Evolutionary conservation across 2,888 invertebrate genomes (phyloP).

Genomic region (Eupithecia pulchellata): DNA sequence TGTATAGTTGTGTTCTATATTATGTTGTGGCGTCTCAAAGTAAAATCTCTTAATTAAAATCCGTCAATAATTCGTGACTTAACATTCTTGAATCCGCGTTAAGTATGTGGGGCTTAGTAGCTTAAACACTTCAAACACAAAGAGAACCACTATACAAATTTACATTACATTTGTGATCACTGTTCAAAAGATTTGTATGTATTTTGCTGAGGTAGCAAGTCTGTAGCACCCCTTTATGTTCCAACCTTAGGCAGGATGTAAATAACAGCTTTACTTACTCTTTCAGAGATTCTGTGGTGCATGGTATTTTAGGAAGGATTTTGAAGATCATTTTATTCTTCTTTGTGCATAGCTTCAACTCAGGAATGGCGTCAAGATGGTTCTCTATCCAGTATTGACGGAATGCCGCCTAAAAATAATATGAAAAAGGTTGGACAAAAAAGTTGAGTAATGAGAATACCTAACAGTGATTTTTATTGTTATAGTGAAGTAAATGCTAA

Average conservation of each 20-base stretch:
- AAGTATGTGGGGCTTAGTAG: neutral
- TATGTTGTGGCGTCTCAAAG: no score
- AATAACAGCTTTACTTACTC: conserved; percentile 53
- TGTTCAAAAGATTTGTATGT: no score
- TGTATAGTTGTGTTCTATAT: no score
- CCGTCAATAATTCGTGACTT: no score
- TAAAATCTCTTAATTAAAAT: no score
- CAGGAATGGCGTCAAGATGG: conserved; percentile 88
- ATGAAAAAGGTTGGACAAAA: neutral
- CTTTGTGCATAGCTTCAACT: conserved; percentile 62
- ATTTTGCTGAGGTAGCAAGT: no score
- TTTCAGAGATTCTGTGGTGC: conserved; percentile 74
- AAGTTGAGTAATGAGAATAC: neutral
- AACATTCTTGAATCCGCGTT: no score
- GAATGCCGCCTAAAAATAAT: conserved; percentile 88
- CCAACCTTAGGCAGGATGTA: neutral
- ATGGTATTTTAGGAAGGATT: conserved; percentile 78
- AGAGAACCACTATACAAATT: no score
- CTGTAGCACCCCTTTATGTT: neutral
- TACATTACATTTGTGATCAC: no score
- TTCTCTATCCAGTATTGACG: conserved; percentile 93
- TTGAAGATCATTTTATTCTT: conserved; percentile 77
- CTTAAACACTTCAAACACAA: no score
- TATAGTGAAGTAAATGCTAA: neutral
- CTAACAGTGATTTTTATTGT: neutral